Conservation (phyloP, 2,113 vertebrate genomes). For the Neolamprologus longior region DNA sequence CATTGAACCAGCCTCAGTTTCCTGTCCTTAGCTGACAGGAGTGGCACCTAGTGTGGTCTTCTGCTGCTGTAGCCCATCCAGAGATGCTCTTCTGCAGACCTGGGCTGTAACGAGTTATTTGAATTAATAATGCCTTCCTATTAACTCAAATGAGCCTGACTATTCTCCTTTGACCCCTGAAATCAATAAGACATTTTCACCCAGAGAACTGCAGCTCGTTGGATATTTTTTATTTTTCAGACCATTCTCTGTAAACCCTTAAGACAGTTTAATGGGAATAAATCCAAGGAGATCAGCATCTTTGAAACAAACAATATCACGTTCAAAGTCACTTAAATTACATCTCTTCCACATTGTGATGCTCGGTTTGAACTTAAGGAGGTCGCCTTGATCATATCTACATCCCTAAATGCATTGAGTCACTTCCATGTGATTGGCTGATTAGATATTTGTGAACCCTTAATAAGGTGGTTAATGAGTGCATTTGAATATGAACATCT, state of each 20-base stretch:
- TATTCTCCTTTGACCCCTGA: neutral
- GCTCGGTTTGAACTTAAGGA: neutral
- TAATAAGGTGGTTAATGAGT: neutral
- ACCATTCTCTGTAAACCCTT: neutral
- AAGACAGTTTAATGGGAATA: neutral
- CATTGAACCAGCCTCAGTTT: neutral
- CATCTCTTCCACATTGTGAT: neutral
- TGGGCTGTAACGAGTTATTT: neutral
- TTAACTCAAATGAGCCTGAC: neutral
- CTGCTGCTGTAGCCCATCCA: neutral
- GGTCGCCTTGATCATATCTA: neutral
- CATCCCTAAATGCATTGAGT: neutral
- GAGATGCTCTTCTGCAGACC: neutral
- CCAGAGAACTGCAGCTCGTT: neutral
- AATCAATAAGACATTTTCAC: neutral
- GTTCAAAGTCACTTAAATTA: neutral
- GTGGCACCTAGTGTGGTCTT: neutral
- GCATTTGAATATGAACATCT: neutral
- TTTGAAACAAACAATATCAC: neutral
- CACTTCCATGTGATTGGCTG: neutral
- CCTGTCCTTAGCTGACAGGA: neutral
- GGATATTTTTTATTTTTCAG: neutral
- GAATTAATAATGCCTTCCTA: neutral
- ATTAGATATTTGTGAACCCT: neutral
- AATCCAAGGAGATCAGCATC: neutral